phyloP scores from a whole-genome alignment of 2,113 vertebrate species.

The Gopherus flavomarginatus region DNA sequence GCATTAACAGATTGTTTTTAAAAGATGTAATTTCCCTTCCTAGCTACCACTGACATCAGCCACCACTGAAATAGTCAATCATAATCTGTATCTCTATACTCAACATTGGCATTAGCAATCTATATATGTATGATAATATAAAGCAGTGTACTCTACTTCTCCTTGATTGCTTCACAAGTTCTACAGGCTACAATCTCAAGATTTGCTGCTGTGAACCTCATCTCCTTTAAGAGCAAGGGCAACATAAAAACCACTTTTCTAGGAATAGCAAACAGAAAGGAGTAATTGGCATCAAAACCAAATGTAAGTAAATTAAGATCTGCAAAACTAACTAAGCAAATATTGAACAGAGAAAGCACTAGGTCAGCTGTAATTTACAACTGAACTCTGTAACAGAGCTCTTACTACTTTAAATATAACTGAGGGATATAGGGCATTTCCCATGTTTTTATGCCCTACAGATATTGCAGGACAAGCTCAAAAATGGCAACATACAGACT shows the following conservation, averaged over 20 bases:
- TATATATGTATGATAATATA: neutral
- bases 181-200: neutral
- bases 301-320: neutral
- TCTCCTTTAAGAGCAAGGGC: neutral
- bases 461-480: conserved; percentile 61
- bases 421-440: conserved; percentile 54
- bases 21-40: neutral
- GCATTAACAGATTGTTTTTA: neutral
- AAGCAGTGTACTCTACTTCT: neutral
- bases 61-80: neutral
- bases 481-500: conserved; percentile 28
- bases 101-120: neutral
- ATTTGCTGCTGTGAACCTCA: neutral
- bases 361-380: conserved; percentile 62
- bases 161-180: neutral
- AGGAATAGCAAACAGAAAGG: neutral
- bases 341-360: conserved; percentile 20
- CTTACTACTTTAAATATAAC: conserved; percentile 56
- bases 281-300: neutral
- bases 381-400: conserved; percentile 48
- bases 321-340: conserved; percentile 51
- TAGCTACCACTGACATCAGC: neutral
- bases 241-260: neutral
- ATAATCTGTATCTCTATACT: neutral
- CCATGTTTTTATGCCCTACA: conserved; percentile 38